These are phyloP conservation scores for Typhlichthys eigenmanni DNA, from an alignment of 2,797 vertebrate species.

Conservation along the genomic window DNA sequence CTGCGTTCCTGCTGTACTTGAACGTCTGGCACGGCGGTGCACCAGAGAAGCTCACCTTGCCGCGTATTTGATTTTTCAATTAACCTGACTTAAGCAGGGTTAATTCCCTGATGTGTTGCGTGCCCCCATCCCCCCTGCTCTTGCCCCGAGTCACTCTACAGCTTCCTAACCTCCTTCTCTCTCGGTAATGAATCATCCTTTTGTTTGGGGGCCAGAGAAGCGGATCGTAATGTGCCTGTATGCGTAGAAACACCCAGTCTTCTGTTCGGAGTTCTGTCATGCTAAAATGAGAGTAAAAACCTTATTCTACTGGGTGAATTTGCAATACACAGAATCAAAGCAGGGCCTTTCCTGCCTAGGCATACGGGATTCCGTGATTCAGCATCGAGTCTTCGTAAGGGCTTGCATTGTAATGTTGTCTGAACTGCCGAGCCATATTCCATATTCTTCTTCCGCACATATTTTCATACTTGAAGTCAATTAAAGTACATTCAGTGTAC, in stretches of 20 bases:
- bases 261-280: not conserved
- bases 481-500: too few relatives aligned
- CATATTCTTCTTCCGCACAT: too few relatives aligned
- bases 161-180: not conserved
- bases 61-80: constrained; percentile 53
- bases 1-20: not conserved
- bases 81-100: constrained; percentile 52
- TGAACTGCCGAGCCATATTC: too few relatives aligned
- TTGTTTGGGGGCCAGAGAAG: constrained; percentile 9
- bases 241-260: constrained; percentile 6
- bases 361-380: not conserved
- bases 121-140: not conserved
- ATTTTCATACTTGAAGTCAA: too few relatives aligned
- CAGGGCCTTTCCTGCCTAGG: not conserved
- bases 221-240: constrained; percentile 1
- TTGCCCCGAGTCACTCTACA: not conserved
- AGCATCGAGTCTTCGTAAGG: not conserved
- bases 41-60: constrained; percentile 41
- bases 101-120: constrained; percentile 34
- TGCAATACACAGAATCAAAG: not conserved
- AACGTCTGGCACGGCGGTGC: constrained; percentile 18
- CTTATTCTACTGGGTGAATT: not conserved
- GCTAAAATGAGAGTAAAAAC: not conserved
- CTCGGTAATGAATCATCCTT: constrained; percentile 46
- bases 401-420: not conserved